Conservation (phyloP, 1,140 invertebrate genomes). For the Stegodyphus mimosarum region DNA sequence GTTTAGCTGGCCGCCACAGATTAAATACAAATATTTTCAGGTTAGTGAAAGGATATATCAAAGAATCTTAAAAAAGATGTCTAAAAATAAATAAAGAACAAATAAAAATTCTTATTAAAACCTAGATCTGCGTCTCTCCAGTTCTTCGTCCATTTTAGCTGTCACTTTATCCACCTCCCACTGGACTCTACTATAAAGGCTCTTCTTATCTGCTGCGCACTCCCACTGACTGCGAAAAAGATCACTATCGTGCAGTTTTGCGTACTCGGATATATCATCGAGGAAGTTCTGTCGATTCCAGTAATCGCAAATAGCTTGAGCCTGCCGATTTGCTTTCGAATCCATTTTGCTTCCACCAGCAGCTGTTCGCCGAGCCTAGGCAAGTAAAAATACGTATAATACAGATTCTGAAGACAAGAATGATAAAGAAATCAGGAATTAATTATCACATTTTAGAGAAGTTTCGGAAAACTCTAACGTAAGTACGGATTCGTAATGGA, state of each 20-base stretch:
- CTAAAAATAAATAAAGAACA: no score
- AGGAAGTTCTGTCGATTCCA: conserved; percentile 1
- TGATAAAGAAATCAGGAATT: no score
- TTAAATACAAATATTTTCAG: no score
- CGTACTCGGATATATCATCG: not conserved
- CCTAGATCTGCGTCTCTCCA: conserved; percentile 1
- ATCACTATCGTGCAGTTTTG: not conserved
- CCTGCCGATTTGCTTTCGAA: not conserved
- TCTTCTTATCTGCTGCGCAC: conserved; percentile 16
- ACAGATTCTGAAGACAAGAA: not conserved
- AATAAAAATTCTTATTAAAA: not conserved
- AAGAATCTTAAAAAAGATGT: no score
- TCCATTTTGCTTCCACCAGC: not conserved
- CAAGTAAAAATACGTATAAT: not conserved
- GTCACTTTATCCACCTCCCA: conserved; percentile 26
- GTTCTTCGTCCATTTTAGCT: not conserved
- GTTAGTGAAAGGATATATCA: no score
- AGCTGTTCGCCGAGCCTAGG: not conserved
- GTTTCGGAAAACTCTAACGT: no score
- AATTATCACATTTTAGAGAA: no score
- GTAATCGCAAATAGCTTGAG: not conserved
- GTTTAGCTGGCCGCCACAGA: no score
- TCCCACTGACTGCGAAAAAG: conserved; percentile 25
- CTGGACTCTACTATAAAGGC: conserved; percentile 7
- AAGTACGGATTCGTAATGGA: no score